Base-by-base conservation (phyloP, 2,888 invertebrate genomes). In the Aleiodes leptofemur region DNA sequence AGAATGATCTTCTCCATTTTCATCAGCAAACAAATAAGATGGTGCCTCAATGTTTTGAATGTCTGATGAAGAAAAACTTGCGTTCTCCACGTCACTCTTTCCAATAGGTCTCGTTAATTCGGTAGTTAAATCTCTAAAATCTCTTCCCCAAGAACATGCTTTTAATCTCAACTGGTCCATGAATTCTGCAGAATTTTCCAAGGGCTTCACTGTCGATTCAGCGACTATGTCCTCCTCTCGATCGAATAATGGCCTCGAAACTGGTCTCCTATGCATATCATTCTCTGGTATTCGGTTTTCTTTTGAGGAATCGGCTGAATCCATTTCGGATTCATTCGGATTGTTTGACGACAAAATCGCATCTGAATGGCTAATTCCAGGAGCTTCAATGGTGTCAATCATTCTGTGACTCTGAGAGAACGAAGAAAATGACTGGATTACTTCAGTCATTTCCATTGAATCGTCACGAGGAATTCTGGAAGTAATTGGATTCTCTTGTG, bases 11-110 rank as follows among this genome's bases (percentile, higher is more conserved):
- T 7, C 8, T 8, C 43, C 43, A 9, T 11, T 43, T 43, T 43
- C 43, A 7, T 43, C 43, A 43, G 77, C 77, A 50, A 53, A 73
- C 11, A 80, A 43, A 69, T 83, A 85, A 9, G 83, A 83, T 9
- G 85, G 84, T 11, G 83, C 81, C 66, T 82, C 70, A 59, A 84
- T 80, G n/a, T 81, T 77, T 29, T 82, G 79, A 14, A 85, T 50
- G 13, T 80, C 82, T 59, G 59, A 59, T 14, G 73, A 77, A 3
- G 43, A 9, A 7, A 43, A 43, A 43, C 43, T 43, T 9, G 0
- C 11, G 13, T 76, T 69, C 0, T 61, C 57, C 14, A 64, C 57
- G 53, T 73, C 38, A 68, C 16, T 14, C 14, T 48, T 48, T 5
- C 2, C 14, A 14, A 71, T 31, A 9, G 48, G 29, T n/a, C 11